A percentile compares a stretch with the other conserved stretches of the same genome.
These are phyloP conservation scores for Drosophila pachea DNA, from an alignment of 1,140 invertebrate genomes.

Conservation along the genomic window DNA sequence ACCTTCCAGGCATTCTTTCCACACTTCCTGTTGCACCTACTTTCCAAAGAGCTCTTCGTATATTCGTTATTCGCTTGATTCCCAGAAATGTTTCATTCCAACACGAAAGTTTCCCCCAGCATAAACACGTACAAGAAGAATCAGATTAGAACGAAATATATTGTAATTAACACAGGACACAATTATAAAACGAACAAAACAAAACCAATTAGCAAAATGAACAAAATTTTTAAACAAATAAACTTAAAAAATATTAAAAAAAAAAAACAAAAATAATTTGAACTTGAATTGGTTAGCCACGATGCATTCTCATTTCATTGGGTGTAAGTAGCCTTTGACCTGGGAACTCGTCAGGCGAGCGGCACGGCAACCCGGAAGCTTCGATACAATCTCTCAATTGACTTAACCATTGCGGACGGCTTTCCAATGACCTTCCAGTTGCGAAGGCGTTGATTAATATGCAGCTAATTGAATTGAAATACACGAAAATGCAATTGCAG, in stretches of 20 bases:
- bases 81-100: constrained; percentile 30
- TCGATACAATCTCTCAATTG: constrained; percentile 31
- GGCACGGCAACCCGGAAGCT: constrained; percentile 40
- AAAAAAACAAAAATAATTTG: constrained; percentile 56
- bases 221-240: constrained; percentile 78
- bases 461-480: constrained; percentile 58
- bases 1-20: neutral
- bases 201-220: constrained; percentile 74
- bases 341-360: neutral
- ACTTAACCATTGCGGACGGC: neutral
- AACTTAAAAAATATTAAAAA: constrained; percentile 62
- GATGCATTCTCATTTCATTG: neutral
- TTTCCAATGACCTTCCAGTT: constrained; percentile 23
- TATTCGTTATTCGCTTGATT: constrained; percentile 30
- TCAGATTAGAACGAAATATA: constrained; percentile 74
- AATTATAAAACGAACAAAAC: constrained; percentile 49
- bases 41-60: constrained; percentile 10
- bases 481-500: constrained; percentile 38
- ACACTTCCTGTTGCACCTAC: constrained; percentile 51
- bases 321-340: neutral
- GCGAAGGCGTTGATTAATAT: constrained; percentile 21
- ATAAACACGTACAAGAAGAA: constrained; percentile 59
- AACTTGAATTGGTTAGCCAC: constrained; percentile 49
- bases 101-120: constrained; percentile 31
- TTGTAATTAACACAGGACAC: constrained; percentile 70